These are phyloP conservation scores for Amphiprion clarkii DNA, from an alignment of 2,797 vertebrate species.

Conservation along the genomic window DNA sequence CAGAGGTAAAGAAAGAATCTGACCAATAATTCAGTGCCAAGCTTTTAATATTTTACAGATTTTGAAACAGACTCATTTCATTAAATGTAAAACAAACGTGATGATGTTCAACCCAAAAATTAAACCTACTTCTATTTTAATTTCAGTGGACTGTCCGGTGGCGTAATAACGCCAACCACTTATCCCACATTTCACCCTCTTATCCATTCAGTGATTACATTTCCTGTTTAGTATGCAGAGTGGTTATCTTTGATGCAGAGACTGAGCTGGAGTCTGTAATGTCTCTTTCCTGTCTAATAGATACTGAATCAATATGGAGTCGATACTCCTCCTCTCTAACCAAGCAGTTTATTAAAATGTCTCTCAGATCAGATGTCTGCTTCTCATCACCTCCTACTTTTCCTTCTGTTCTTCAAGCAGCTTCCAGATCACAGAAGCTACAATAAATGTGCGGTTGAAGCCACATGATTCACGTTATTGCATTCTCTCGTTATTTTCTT, in stretches of 20 bases:
- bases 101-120: too few relatives aligned
- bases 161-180: slow-evolving; percentile 2
- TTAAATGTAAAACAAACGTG: too few relatives aligned
- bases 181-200: not conserved
- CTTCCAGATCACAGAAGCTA: slow-evolving; percentile 34
- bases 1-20: not conserved
- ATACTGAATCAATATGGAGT: slow-evolving; percentile 25
- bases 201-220: slow-evolving; percentile 25
- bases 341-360: slow-evolving; percentile 38
- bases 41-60: too few relatives aligned
- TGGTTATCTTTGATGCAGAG: slow-evolving; percentile 12
- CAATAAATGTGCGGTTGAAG: slow-evolving; percentile 34
- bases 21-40: too few relatives aligned
- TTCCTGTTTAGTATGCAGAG: slow-evolving; percentile 20
- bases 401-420: slow-evolving; percentile 7
- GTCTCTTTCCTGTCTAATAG: slow-evolving; percentile 18
- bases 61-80: too few relatives aligned
- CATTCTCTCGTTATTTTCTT: not conserved
- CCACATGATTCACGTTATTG: slow-evolving; percentile 27
- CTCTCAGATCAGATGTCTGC: slow-evolving; percentile 30
- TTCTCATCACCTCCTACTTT: slow-evolving; percentile 40
- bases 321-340: slow-evolving; percentile 14
- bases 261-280: not conserved
- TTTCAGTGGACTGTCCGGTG: not conserved
- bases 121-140: not conserved